Conservation (phyloP, 2,113 vertebrate genomes). For the Dipodomys stephensi region DNA sequence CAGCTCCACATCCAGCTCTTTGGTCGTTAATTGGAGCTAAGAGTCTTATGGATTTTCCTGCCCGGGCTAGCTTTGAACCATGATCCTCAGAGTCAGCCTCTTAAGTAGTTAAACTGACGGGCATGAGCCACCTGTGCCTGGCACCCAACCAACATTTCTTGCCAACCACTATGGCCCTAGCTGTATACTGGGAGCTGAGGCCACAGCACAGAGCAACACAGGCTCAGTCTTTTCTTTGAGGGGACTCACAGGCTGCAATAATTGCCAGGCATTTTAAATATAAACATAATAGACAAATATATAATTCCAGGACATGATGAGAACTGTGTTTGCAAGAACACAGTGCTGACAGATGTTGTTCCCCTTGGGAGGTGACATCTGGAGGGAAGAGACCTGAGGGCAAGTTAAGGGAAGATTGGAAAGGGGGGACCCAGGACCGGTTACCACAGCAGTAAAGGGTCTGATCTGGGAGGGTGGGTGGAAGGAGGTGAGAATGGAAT, state of each 20-base stretch:
- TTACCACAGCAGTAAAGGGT: neutral
- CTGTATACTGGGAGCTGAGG: neutral
- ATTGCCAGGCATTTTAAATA: neutral
- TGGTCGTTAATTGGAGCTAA: too few species aligned
- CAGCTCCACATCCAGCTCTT: too few species aligned
- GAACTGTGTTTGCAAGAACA: constrained; percentile 20
- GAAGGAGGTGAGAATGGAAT: neutral
- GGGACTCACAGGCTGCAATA: neutral
- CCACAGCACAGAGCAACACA: neutral
- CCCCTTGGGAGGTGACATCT: neutral
- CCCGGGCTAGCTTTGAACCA: too few species aligned
- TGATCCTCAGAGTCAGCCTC: too few species aligned
- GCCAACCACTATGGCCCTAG: neutral
- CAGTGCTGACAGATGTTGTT: constrained; percentile 42
- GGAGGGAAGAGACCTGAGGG: neutral
- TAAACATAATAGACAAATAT: neutral
- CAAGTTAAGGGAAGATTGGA: neutral
- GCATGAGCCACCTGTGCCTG: too few species aligned
- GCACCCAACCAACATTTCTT: constrained; percentile 60
- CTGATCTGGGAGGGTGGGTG: neutral
- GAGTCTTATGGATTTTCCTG: too few species aligned
- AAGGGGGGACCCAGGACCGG: neutral
- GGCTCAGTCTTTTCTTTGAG: constrained; percentile 19
- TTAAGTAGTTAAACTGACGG: too few species aligned
- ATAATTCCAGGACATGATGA: constrained; percentile 18